These are phyloP conservation scores for Temnopleurus reevesii DNA, from an alignment of 53 echinoderm and acorn worm genomes.

Conservation along the genomic window DNA sequence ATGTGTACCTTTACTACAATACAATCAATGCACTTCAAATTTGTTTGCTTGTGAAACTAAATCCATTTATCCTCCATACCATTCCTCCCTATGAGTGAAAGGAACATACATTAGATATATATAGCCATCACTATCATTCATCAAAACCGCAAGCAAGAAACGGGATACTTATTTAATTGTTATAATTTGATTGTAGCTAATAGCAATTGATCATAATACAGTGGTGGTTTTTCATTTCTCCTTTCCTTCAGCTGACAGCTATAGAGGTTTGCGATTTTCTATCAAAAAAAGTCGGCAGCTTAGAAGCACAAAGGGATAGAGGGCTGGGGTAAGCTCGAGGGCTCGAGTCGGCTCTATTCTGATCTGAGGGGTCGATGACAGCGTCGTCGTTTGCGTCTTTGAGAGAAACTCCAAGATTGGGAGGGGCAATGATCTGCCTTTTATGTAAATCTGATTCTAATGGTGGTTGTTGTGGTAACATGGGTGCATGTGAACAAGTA, in stretches of 20 bases:
- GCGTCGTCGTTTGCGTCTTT: no score
- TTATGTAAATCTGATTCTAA: not conserved
- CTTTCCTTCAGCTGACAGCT: not conserved
- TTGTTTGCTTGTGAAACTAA: not conserved
- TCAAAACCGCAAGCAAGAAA: not conserved
- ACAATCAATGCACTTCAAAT: not conserved
- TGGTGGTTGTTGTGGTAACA: not conserved
- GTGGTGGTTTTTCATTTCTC: not conserved
- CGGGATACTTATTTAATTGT: constrained; percentile 7
- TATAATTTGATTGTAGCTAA: constrained; percentile 16
- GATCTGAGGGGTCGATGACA: constrained; percentile 14
- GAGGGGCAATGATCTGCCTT: not conserved
- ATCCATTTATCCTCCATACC: not conserved
- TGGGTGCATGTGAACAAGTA: not conserved
- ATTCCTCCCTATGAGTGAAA: not conserved
- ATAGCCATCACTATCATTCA: not conserved
- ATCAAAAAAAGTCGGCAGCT: not conserved
- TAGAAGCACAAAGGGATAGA: not conserved
- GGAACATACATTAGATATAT: not conserved
- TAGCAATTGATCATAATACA: not conserved
- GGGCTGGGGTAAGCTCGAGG: not conserved
- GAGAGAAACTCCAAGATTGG: not conserved
- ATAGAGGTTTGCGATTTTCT: not conserved
- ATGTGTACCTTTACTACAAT: no score
- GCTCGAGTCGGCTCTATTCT: not conserved